Conservation (phyloP, 2,113 vertebrate species). For the Peromyscus maniculatus region DNA sequence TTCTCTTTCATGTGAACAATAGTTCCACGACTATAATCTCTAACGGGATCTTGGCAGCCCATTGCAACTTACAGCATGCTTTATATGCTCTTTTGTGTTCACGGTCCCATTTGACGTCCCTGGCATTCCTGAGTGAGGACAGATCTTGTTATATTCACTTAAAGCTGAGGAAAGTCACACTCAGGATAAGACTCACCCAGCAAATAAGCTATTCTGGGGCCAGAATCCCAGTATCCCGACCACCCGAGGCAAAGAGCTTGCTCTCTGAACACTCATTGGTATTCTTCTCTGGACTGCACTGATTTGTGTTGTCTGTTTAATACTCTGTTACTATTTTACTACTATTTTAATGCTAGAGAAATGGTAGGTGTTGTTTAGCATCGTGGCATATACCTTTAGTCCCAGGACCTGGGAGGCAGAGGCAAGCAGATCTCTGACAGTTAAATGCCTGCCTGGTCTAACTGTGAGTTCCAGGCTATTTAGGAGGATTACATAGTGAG, state of each 20-base stretch:
- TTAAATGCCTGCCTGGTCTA: not conserved
- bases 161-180: not conserved
- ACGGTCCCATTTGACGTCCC: slow-evolving; percentile 37
- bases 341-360: not conserved
- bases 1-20: slow-evolving; percentile 51
- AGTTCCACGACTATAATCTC: not conserved
- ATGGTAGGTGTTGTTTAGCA: not conserved
- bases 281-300: not conserved
- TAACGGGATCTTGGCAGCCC: slow-evolving; percentile 17
- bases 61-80: slow-evolving; percentile 4
- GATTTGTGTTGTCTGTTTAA: not conserved
- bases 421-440: not conserved
- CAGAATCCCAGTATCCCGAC: not conserved
- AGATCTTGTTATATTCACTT: slow-evolving; percentile 46
- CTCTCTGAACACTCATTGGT: not conserved
- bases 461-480: not conserved
- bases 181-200: not conserved
- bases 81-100: slow-evolving; percentile 56
- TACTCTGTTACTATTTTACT: not conserved
- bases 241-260: not conserved
- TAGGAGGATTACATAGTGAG: not conserved
- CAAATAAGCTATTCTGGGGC: not conserved
- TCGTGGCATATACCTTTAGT: not conserved
- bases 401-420: not conserved
- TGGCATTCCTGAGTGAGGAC: not conserved